Percentiles rank a stretch among this genome's conserved stretches.
phyloP scores from a whole-genome alignment of 2,888 invertebrate species.

The Stegophylla sp. region DNA sequence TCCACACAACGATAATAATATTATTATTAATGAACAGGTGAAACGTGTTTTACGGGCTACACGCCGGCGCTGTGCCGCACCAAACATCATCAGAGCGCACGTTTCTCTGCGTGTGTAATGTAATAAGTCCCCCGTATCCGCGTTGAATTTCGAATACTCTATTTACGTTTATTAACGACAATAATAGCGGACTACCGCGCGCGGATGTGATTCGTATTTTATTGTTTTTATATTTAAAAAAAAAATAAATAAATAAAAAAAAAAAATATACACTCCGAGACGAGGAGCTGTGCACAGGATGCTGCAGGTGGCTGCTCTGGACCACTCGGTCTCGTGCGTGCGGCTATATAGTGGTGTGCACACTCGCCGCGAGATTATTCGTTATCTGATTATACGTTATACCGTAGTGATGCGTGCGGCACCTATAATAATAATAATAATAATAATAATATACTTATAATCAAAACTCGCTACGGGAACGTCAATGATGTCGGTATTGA shows the following conservation, averaged over 20 bases:
- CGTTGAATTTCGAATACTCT: neutral
- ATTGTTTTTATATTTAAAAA: neutral
- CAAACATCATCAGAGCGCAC: neutral
- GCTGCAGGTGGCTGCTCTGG: neutral
- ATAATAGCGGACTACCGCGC: neutral
- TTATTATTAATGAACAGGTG: constrained; percentile 54
- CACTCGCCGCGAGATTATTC: neutral
- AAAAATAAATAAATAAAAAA: too few relatives aligned
- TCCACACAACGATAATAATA: constrained; percentile 24
- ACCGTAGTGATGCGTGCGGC: too few relatives aligned
- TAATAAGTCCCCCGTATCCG: neutral
- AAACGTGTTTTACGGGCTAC: constrained; percentile 45
- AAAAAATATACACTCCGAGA: too few relatives aligned
- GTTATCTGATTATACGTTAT: constrained; percentile 41
- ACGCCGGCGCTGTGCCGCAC: neutral
- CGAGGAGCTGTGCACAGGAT: too few relatives aligned
- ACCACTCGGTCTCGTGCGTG: constrained; percentile 1
- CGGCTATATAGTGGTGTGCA: neutral
- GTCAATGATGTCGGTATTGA: constrained; percentile 9
- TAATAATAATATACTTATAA: neutral
- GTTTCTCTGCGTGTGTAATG: constrained; percentile 3
- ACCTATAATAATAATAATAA: too few relatives aligned
- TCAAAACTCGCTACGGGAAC: constrained; percentile 26
- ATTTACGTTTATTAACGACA: constrained; percentile 16
- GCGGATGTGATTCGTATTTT: constrained; percentile 4